These are phyloP conservation scores for Nesometra sesokonis DNA, from an alignment of 35 echinoderm and acorn worm genomes.

Conservation along the genomic window DNA sequence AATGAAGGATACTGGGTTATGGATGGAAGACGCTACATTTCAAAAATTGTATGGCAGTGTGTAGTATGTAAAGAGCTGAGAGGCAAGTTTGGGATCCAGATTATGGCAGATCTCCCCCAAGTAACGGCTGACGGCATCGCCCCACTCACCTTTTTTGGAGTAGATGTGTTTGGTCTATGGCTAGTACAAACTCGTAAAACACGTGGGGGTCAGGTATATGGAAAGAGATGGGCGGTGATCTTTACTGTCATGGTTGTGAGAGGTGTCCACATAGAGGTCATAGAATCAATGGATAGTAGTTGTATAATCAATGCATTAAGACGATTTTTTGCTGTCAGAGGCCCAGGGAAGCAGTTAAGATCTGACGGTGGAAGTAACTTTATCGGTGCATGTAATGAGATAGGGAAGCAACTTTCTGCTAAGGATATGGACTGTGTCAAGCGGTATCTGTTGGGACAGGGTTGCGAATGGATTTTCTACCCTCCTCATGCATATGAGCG, in stretches of 20 bases:
- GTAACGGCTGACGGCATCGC: slow-evolving; percentile 39
- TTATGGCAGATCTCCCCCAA: slow-evolving; percentile 43
- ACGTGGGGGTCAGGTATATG: slow-evolving; percentile 19
- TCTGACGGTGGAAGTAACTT: slow-evolving; percentile 54
- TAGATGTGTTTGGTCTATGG: slow-evolving; percentile 49
- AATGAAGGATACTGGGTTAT: slow-evolving; percentile 4
- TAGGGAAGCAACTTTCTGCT: slow-evolving; percentile 11
- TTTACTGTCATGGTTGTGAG: slow-evolving; percentile 39
- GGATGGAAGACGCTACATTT: background rate
- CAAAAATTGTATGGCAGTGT: background rate
- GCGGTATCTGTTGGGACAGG: slow-evolving; percentile 20
- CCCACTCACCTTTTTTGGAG: slow-evolving; percentile 47
- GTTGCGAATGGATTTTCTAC: slow-evolving; percentile 30
- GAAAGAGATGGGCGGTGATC: slow-evolving; percentile 52
- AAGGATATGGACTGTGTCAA: slow-evolving; percentile 22
- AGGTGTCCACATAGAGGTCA: slow-evolving; percentile 51
- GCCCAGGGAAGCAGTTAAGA: slow-evolving; percentile 14
- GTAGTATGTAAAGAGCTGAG: slow-evolving; percentile 3
- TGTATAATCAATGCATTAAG: slow-evolving; percentile 51
- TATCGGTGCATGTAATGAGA: slow-evolving; percentile 43
- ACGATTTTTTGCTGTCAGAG: slow-evolving; percentile 29
- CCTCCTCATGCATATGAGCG: slow-evolving; percentile 30
- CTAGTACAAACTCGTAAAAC: slow-evolving; percentile 17
- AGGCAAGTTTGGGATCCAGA: slow-evolving; percentile 1
- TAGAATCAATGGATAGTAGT: slow-evolving; percentile 42